Conservation (phyloP, 2,888 invertebrate genomes). For the Amaurobius ferox region DNA sequence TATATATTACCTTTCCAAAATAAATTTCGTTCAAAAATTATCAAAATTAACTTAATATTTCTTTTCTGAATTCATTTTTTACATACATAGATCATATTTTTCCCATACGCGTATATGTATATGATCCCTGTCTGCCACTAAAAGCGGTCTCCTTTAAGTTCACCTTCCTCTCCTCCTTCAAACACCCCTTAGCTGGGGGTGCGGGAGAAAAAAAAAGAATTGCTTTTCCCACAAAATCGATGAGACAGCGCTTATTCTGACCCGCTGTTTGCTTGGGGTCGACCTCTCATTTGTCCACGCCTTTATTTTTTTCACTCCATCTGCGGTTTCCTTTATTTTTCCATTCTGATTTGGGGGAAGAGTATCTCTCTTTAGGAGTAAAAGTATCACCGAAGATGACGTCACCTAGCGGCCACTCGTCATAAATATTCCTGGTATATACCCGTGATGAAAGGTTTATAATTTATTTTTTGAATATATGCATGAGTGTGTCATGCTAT, state of each 20-base stretch:
- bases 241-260: slow-evolving; percentile 1
- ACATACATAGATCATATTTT: no score
- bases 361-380: background rate
- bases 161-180: background rate
- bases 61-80: no score
- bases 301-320: slow-evolving; percentile 13
- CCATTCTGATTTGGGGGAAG: background rate
- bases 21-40: no score
- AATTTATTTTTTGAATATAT: no score
- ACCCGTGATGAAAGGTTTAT: no score
- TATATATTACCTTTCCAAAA: no score
- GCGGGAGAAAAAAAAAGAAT: background rate
- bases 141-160: background rate
- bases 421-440: background rate
- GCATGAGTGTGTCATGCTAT: no score
- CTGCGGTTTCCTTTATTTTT: background rate
- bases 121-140: background rate
- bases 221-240: background rate
- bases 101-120: background rate
- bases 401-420: background rate
- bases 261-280: slow-evolving; percentile 16
- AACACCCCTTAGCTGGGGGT: background rate
- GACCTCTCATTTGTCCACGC: slow-evolving; percentile 16
- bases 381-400: background rate
- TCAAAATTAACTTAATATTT: no score